phyloP scores from a whole-genome alignment of 53 echinoderm and acorn worm species.

The Actinopyga echinites region DNA sequence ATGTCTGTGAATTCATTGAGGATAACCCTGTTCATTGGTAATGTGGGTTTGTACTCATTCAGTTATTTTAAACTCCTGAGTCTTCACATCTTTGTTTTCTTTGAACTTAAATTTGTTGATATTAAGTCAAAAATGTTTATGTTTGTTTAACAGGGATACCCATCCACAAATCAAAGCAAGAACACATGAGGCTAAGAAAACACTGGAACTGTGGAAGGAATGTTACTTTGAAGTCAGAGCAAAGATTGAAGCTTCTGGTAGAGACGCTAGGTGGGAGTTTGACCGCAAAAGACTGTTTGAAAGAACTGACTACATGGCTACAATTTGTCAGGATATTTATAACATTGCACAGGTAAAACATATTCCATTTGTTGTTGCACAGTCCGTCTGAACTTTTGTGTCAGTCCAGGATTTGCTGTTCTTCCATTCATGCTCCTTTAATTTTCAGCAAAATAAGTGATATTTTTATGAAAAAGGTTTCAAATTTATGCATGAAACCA shows the following conservation, averaged over 20 bases:
- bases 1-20: too few species aligned
- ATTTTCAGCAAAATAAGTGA: too few species aligned
- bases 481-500: too few species aligned
- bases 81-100: not conserved
- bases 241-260: constrained; percentile 97
- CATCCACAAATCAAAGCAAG: constrained; percentile 91
- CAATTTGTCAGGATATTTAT: constrained; percentile 93
- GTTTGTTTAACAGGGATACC: constrained; percentile 64
- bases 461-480: too few species aligned
- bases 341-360: constrained; percentile 89
- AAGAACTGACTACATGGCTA: constrained; percentile 99
- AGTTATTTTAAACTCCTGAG: too few species aligned
- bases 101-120: not conserved
- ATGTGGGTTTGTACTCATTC: too few species aligned
- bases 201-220: constrained; percentile 89
- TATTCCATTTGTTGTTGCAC: too few species aligned
- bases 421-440: too few species aligned
- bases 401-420: too few species aligned
- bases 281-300: constrained; percentile 97
- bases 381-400: too few species aligned
- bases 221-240: constrained; percentile 97
- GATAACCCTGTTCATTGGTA: too few species aligned
- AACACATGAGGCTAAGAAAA: constrained; percentile 94
- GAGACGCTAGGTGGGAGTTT: constrained; percentile 99
- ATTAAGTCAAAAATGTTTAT: not conserved